Conservation (phyloP, 2,888 invertebrate genomes). For the Gastracanthus pulcherrimus region DNA sequence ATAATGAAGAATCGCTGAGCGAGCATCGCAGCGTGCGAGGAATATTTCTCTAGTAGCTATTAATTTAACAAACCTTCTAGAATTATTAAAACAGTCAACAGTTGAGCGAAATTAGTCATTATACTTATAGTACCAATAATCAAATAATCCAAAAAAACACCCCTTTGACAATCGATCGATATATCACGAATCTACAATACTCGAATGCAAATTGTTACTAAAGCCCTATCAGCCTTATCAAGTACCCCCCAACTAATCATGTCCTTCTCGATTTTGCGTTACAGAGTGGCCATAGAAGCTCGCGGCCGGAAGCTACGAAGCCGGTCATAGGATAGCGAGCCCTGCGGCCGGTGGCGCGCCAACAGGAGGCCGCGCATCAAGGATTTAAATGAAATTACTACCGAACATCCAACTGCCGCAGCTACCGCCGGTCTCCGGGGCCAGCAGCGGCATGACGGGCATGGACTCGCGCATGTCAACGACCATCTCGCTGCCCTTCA, state of each 20-base stretch:
- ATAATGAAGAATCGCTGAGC: too few species aligned
- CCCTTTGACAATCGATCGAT: too few species aligned
- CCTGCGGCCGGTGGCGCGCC: background rate
- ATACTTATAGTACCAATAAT: too few species aligned
- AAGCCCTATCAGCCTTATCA: background rate
- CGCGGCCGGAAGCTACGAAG: background rate
- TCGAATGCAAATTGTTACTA: background rate
- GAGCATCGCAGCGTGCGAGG: too few species aligned
- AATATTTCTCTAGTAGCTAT: too few species aligned
- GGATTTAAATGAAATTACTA: constrained; percentile 80
- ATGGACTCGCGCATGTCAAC: constrained; percentile 85
- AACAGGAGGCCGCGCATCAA: background rate
- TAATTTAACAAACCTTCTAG: too few species aligned
- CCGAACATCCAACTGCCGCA: constrained; percentile 77
- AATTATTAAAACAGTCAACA: too few species aligned
- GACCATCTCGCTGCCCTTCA: constrained; percentile 88
- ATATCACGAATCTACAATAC: too few species aligned
- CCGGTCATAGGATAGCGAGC: too few species aligned
- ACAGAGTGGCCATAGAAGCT: background rate
- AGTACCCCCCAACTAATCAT: background rate
- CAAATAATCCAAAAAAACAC: too few species aligned
- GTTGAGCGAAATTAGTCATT: too few species aligned
- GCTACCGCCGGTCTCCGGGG: constrained; percentile 75
- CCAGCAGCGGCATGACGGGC: constrained; percentile 80
- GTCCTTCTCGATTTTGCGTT: background rate